Conservation (phyloP, 2,888 invertebrate genomes). For the Micoletzkya japonica region DNA sequence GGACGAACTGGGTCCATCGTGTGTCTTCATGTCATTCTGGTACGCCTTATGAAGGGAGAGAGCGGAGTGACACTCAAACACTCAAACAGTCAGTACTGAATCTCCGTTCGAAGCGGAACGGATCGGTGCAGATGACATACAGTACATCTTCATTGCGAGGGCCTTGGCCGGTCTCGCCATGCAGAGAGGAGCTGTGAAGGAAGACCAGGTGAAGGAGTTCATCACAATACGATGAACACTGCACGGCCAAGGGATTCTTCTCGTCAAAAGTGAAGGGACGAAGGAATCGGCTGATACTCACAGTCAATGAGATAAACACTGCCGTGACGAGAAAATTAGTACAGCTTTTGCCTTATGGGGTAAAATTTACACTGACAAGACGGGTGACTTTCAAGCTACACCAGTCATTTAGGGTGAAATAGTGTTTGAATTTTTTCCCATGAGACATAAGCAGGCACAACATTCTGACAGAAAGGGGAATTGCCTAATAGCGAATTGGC, state of each 20-base stretch:
- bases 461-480: too few species aligned
- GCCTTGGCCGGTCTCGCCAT: slow-evolving; percentile 34
- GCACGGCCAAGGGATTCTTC: slow-evolving; percentile 9
- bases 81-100: slow-evolving; percentile 38
- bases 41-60: slow-evolving; percentile 3
- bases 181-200: slow-evolving; percentile 6
- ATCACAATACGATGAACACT: slow-evolving; percentile 13
- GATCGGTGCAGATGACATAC: slow-evolving; percentile 47
- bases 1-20: slow-evolving; percentile 28
- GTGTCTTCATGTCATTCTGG: slow-evolving; percentile 2
- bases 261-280: background rate
- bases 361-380: too few species aligned
- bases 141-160: slow-evolving; percentile 48
- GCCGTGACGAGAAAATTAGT: too few species aligned
- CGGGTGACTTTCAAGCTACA: too few species aligned
- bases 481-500: too few species aligned
- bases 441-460: too few species aligned
- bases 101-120: slow-evolving; percentile 39
- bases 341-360: too few species aligned
- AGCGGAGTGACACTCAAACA: slow-evolving; percentile 16
- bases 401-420: too few species aligned
- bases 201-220: slow-evolving; percentile 18
- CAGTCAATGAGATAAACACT: too few species aligned
- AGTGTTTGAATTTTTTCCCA: too few species aligned
- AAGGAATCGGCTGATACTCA: too few species aligned